A percentile compares a stretch with the other conserved stretches of the same genome.
Evolutionary conservation across 2,113 vertebrate species (phyloP).

Genomic region (Odocoileus virginianus): DNA sequence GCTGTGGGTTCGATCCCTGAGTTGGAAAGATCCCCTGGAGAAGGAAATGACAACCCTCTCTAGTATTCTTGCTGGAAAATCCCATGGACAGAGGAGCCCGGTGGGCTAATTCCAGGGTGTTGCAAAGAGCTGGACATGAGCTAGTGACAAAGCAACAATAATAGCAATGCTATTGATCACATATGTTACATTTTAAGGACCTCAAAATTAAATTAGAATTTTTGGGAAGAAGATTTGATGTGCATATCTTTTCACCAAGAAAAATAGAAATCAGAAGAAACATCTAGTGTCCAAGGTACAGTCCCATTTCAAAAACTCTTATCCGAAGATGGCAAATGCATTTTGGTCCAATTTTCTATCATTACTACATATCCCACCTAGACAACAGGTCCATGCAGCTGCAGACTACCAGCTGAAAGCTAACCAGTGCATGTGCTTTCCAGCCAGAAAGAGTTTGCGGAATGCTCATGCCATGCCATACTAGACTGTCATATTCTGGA

Average conservation of each 20-base stretch:
- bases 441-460: not conserved
- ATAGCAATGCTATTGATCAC: not conserved
- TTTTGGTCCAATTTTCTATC: not conserved
- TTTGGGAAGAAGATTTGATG: not conserved
- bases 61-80: not conserved
- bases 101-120: not conserved
- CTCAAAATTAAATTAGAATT: not conserved
- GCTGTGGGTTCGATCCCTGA: not conserved
- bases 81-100: not conserved
- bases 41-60: not conserved
- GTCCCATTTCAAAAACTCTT: not conserved
- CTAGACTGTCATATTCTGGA: not conserved
- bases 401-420: not conserved
- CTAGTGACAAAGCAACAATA: not conserved
- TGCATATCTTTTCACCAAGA: not conserved
- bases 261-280: not conserved
- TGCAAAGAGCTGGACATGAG: not conserved
- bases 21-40: not conserved
- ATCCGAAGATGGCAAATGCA: not conserved
- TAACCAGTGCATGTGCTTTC: not conserved
- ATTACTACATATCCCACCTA: not conserved
- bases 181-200: not conserved
- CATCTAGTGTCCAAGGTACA: not conserved
- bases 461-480: not conserved
- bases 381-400: not conserved